A percentile compares a stretch with the other conserved stretches of the same genome.
These are phyloP conservation scores for Pseudobourletiella spinata DNA, from an alignment of 1,140 invertebrate species.

Conservation along the genomic window DNA sequence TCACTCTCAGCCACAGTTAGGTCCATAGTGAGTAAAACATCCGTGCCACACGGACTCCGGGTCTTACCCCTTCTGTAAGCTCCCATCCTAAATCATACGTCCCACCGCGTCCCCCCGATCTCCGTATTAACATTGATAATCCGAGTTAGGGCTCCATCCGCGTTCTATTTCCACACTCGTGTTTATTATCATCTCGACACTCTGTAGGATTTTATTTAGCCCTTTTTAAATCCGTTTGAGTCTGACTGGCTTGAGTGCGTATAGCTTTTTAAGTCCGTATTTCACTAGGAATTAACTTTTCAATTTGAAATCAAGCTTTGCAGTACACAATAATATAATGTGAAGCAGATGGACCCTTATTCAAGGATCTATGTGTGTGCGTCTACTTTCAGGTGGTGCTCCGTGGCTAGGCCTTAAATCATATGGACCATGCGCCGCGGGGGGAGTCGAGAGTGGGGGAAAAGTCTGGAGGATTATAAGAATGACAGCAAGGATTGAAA, in stretches of 20 bases:
- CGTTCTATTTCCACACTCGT: neutral
- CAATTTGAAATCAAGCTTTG: slow-evolving; percentile 2
- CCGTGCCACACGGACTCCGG: neutral
- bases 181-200: neutral
- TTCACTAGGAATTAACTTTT: neutral
- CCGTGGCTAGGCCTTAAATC: too few relatives aligned
- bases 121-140: slow-evolving; percentile 9
- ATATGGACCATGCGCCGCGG: too few relatives aligned
- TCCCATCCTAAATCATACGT: neutral
- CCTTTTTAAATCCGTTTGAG: neutral
- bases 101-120: neutral
- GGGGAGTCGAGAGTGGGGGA: too few relatives aligned
- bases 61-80: too few relatives aligned
- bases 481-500: too few relatives aligned
- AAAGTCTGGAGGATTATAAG: too few relatives aligned
- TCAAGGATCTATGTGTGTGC: too few relatives aligned
- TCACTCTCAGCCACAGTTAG: neutral
- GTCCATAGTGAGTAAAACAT: neutral
- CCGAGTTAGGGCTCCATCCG: neutral
- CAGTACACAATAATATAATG: too few relatives aligned
- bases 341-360: too few relatives aligned
- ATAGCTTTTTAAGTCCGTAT: neutral
- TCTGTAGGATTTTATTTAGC: neutral
- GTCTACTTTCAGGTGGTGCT: too few relatives aligned
- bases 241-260: neutral